These are phyloP conservation scores for Cryptus viduatorius DNA, from an alignment of 2,888 invertebrate species.

Conservation along the genomic window DNA sequence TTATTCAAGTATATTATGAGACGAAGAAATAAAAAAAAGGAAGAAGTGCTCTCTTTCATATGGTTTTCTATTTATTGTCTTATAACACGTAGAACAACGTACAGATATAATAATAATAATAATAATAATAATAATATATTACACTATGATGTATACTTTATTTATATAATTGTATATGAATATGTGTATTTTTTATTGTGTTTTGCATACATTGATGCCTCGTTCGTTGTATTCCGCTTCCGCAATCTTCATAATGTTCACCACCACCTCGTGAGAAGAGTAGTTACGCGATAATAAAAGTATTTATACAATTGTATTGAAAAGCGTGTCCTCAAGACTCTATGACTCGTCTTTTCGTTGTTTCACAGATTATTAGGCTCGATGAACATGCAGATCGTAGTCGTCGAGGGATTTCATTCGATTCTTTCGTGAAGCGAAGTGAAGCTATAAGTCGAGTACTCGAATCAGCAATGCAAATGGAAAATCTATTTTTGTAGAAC, in stretches of 20 bases:
- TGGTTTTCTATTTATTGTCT: slow-evolving; percentile 60
- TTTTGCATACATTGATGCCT: slow-evolving; percentile 27
- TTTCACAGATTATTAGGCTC: slow-evolving; percentile 12
- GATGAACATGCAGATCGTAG: slow-evolving; percentile 6
- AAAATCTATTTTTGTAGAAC: not conserved
- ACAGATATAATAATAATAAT: slow-evolving; percentile 68
- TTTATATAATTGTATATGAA: slow-evolving; percentile 56
- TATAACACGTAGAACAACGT: slow-evolving; percentile 77
- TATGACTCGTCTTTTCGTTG: slow-evolving; percentile 52
- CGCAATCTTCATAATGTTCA: slow-evolving; percentile 51
- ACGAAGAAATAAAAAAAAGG: slow-evolving; percentile 13
- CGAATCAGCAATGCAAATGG: not conserved
- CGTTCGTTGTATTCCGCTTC: slow-evolving; percentile 31
- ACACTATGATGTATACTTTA: slow-evolving; percentile 42
- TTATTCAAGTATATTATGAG: not conserved
- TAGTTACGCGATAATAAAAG: slow-evolving; percentile 47
- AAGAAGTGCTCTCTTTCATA: slow-evolving; percentile 18
- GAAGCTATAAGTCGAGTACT: not conserved
- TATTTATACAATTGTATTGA: slow-evolving; percentile 51
- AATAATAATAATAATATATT: slow-evolving; percentile 57
- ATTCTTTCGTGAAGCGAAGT: not conserved
- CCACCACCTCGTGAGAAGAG: slow-evolving; percentile 47
- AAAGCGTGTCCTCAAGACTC: slow-evolving; percentile 27
- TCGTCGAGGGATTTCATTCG: not conserved
- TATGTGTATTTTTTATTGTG: slow-evolving; percentile 37